Conservation (phyloP, 2,888 invertebrate genomes). For the Pristionchus mayeri region DNA sequence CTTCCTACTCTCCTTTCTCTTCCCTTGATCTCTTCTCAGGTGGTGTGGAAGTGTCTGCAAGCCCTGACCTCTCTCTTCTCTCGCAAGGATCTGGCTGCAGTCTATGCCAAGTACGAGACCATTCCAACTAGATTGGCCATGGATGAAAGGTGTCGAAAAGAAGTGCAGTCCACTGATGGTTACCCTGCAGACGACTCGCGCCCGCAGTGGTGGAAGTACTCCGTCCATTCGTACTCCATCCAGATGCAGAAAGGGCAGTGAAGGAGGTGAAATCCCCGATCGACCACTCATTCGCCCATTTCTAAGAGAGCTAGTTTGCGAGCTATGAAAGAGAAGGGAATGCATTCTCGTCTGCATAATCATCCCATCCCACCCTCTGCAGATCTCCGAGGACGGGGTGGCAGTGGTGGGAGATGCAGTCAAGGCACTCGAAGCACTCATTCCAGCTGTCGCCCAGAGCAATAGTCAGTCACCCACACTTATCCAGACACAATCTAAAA, state of each 20-base stretch:
- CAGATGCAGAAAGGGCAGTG: background rate
- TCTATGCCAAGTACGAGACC: background rate
- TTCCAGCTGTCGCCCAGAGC: constrained; percentile 85
- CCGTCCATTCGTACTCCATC: constrained; percentile 51
- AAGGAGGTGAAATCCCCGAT: constrained; percentile 38
- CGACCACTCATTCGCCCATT: no score
- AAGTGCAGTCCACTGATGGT: no score
- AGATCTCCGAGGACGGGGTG: constrained; percentile 83
- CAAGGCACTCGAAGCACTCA: constrained; percentile 84
- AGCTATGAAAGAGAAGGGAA: background rate
- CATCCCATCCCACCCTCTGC: no score
- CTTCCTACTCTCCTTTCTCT: background rate
- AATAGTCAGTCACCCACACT: constrained; percentile 81
- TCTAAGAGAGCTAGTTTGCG: no score
- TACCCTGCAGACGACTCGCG: constrained; percentile 82
- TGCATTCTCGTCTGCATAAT: background rate
- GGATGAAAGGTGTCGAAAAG: no score
- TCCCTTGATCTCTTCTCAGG: constrained; percentile 78
- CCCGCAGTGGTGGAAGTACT: constrained; percentile 83
- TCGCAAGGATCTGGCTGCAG: constrained; percentile 83
- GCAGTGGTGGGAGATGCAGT: constrained; percentile 85
- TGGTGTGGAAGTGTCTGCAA: constrained; percentile 86
- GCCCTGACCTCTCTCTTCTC: constrained; percentile 86
- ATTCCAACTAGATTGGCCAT: no score
- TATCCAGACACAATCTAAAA: no score